phyloP scores from a whole-genome alignment of 2,888 invertebrate species.

The Synergus gifuensis region DNA sequence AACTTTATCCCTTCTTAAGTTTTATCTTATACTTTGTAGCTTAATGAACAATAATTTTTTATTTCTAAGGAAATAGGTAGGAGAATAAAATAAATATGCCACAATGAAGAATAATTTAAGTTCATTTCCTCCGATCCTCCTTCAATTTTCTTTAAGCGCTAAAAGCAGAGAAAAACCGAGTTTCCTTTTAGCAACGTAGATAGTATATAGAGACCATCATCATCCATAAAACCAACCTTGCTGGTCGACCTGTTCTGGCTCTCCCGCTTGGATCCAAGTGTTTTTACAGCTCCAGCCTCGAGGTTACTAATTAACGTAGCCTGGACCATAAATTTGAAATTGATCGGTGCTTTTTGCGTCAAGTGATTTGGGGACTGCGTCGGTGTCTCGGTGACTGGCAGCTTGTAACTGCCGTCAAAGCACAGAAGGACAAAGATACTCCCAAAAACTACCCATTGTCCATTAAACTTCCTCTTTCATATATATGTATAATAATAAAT shows the following conservation, averaged over 20 bases:
- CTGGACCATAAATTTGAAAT: conserved; percentile 70
- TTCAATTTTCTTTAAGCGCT: background rate
- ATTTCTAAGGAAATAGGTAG: background rate
- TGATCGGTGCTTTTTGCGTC: conserved; percentile 63
- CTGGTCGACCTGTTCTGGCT: background rate
- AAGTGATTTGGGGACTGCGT: conserved; percentile 52
- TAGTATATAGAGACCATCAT: background rate
- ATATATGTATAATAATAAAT: no score
- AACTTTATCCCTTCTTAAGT: background rate
- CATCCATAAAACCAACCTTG: background rate
- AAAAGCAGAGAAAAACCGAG: background rate
- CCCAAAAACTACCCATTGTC: background rate
- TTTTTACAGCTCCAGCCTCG: conserved; percentile 55
- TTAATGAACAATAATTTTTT: background rate
- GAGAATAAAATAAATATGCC: background rate
- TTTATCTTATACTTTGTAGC: background rate
- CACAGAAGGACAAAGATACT: background rate
- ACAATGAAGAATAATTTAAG: background rate
- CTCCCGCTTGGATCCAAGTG: conserved; percentile 45
- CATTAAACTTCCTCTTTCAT: background rate
- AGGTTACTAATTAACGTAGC: conserved; percentile 59
- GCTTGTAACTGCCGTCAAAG: conserved; percentile 43
- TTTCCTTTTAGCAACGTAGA: background rate
- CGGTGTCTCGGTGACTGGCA: conserved; percentile 44
- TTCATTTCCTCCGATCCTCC: background rate